Evolutionary conservation across 2,113 vertebrate genomes (phyloP), one percentile per base, ranked within the genome.

Genomic region (Sula dactylatra): DNA sequence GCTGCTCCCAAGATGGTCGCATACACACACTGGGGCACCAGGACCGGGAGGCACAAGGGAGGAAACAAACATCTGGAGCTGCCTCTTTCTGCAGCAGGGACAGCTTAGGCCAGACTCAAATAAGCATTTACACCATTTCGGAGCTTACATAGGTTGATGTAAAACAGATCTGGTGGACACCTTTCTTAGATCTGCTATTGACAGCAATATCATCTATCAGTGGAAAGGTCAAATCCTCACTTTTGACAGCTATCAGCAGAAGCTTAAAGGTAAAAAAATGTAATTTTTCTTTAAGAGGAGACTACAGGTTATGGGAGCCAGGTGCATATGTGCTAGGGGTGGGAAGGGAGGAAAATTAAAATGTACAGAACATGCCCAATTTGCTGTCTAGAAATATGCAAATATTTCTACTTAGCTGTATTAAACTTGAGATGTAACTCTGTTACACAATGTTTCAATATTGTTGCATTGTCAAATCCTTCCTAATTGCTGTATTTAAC

Each of bases 1-100:
- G 58, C n/a, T 80, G 42, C 19, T 83, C 49, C 54, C 49, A 12
- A 13, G 27, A 11, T 1, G 25, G n/a, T 82, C 9, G 3, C 22
- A 26, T 4, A 36, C 1, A 3, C 2, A 4, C 0, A 1, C 0
- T 26, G 44, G 17, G 36, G 20, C 19, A 83, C 17, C n/a, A 47
- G 47, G 11, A 81, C 5, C 1, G 0, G 38, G 49, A 3, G 6
- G 44, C 38, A 36, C 0, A 1, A 59, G 34, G 12, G 6, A 36
- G 20, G 49, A 42, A 87, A 32, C 2, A 15, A 56, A 15, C 0
- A 1, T 15, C 25, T 58, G 36, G 20, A 56, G 42, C 25, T 65
- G 66, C 25, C 45, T 34, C 44, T 76, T 74, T 47, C 34, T 42
- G 69, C 1, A 0, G 11, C 26, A 36, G 40, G 27, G 11, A 25